Evolutionary conservation across 1,140 invertebrate species (phyloP), one percentile per base, ranked within the genome.

Genomic region (Calephelis nemesis): DNA sequence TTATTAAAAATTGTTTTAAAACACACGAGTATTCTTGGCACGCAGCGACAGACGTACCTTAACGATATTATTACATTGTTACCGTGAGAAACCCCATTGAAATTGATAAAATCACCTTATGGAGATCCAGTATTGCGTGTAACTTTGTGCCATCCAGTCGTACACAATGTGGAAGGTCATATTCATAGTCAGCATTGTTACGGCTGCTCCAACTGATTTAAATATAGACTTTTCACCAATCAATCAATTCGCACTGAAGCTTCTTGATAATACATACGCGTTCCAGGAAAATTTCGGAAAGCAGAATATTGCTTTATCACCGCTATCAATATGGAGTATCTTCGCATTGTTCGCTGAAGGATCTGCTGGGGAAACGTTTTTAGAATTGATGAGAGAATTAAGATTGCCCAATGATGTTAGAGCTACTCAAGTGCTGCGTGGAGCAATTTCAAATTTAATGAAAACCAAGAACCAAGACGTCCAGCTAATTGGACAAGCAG

Each of bases 321-420:
- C 93, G 0, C 71, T 92, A 39, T 93, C 92, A 19, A 76, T 93
- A 48, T 93, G 93, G 93, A 92, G 86, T 64, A 79, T 93, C 11
- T 87, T 93, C 72, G 81, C 92, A 8, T 75, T 93, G 49, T 75
- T 93, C 47, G 84, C 92, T 10, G 93, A 93, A 84, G 93, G 92
- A 19, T 92, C 93, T 0, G 76, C 83, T 10, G 92, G 88, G 3
- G 87, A 90, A 30, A 93, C 93, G 0, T 91, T 90, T 48, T 68
- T 76, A 12, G 87, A 93, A 75, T 67, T 93, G 47, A 82, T 92
- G 76, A 87, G 68, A 30, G 85, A 80, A 62, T 74, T 93, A 10
- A 74, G 78, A 47, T 74, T 93, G 11, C 90, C 93, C 5, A 77
- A 76, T 12, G 84, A 90, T 73, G 68, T 84, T 45, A 73, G 77